Evolutionary conservation across 2,797 vertebrate species (phyloP).

Genomic region (Characodon lateralis): DNA sequence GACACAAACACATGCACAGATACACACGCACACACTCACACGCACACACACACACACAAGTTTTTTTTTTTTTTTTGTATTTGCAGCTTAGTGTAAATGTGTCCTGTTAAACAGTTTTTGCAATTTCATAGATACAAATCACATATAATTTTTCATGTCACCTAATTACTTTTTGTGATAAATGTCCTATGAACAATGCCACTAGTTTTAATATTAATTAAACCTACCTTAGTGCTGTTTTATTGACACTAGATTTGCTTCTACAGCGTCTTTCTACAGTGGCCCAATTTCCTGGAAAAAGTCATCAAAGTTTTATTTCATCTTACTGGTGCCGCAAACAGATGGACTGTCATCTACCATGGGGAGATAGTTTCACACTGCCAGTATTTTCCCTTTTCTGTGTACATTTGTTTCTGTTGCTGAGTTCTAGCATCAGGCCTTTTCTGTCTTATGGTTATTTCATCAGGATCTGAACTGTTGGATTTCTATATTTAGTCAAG

Average conservation of each 20-base stretch:
- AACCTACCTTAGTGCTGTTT: conserved; percentile 1
- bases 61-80: not conserved
- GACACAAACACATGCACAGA: conserved; percentile 2
- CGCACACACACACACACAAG: not conserved
- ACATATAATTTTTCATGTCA: not conserved
- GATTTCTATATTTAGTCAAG: not conserved
- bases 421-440: not conserved
- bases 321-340: conserved; percentile 37
- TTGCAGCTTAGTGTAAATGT: conserved; percentile 10
- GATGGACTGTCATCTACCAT: conserved; percentile 35
- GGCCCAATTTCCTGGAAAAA: conserved; percentile 48
- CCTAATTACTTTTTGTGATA: not conserved
- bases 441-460: conserved; percentile 8
- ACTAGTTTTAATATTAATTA: not conserved
- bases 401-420: not conserved
- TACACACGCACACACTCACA: not conserved
- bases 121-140: not conserved
- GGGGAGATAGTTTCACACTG: conserved; percentile 21
- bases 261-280: conserved; percentile 17
- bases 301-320: conserved; percentile 56
- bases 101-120: not conserved
- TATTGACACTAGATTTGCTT: conserved; percentile 9
- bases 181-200: not conserved
- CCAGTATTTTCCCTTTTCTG: conserved; percentile 22
- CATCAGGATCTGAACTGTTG: not conserved